A percentile compares a stretch with the other conserved stretches of the same genome.
phyloP scores from a whole-genome alignment of 2,113 vertebrate genomes.

The Heterotis niloticus region DNA sequence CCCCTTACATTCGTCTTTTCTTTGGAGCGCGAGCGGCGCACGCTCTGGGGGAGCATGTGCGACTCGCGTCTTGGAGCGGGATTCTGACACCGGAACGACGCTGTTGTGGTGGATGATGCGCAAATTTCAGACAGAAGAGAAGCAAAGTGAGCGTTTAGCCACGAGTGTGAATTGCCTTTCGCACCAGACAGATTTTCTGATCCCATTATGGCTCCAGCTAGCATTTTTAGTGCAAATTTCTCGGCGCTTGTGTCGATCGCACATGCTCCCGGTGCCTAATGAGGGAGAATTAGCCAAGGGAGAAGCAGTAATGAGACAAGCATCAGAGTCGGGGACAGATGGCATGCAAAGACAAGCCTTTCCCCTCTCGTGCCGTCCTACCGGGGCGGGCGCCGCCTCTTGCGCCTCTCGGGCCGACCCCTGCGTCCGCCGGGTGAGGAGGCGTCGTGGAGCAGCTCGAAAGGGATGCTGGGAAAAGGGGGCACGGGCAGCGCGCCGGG shows the following conservation, averaged over 20 bases:
- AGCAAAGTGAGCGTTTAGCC: conserved; percentile 76
- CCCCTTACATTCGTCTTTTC: neutral
- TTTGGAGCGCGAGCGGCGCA: neutral
- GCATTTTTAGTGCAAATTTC: conserved; percentile 70
- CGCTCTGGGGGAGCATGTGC: conserved; percentile 6
- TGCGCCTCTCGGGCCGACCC: conserved; percentile 38
- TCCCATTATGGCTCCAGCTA: conserved; percentile 72
- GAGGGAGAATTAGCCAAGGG: conserved; percentile 74
- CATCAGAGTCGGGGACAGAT: conserved; percentile 74
- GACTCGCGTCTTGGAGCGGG: conserved; percentile 37
- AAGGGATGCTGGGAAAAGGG: neutral
- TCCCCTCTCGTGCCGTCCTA: conserved; percentile 53
- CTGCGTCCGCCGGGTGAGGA: conserved; percentile 40
- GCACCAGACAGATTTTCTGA: conserved; percentile 74
- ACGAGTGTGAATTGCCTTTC: conserved; percentile 77
- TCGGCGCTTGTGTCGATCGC: conserved; percentile 71
- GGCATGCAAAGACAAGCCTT: conserved; percentile 73
- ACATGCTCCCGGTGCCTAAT: conserved; percentile 74
- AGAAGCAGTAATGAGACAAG: conserved; percentile 73
- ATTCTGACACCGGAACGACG: conserved; percentile 40
- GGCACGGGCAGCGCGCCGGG: neutral
- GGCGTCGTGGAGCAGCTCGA: conserved; percentile 9
- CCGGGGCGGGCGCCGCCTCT: conserved; percentile 44
- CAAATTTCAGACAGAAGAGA: conserved; percentile 55
- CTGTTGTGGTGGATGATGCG: conserved; percentile 52